A percentile compares a stretch with the other conserved stretches of the same genome.
Evolutionary conservation across 1,140 invertebrate species (phyloP).

Genomic region (Trichonephila clavipes): DNA sequence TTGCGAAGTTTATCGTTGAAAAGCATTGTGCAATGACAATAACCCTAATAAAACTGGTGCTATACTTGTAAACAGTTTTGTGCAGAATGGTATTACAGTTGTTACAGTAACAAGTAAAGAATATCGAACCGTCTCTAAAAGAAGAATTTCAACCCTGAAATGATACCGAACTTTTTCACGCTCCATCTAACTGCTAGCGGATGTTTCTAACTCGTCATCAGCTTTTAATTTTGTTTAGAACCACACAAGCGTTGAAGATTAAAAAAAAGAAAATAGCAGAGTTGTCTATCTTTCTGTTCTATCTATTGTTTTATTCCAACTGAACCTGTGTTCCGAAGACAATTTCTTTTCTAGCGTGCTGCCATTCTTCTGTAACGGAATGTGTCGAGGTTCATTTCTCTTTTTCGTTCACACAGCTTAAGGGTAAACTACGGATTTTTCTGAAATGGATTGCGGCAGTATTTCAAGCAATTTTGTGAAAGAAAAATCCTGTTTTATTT

Average conservation of each 20-base stretch:
- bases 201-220: slow-evolving; percentile 54
- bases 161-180: slow-evolving; percentile 22
- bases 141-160: too few relatives aligned
- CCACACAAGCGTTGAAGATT: slow-evolving; percentile 50
- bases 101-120: too few relatives aligned
- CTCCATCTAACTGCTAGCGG: slow-evolving; percentile 45
- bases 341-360: slow-evolving; percentile 46
- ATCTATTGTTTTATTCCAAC: slow-evolving; percentile 31
- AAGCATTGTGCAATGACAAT: too few relatives aligned
- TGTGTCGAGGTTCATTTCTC: slow-evolving; percentile 38
- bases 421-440: background rate
- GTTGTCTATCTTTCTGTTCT: slow-evolving; percentile 25
- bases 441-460: slow-evolving; percentile 12
- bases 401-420: slow-evolving; percentile 16
- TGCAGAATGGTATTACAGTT: too few relatives aligned
- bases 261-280: background rate
- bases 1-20: too few relatives aligned
- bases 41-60: too few relatives aligned
- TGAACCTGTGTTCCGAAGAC: background rate
- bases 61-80: too few relatives aligned
- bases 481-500: background rate
- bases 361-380: slow-evolving; percentile 68
- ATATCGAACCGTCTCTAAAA: too few relatives aligned
- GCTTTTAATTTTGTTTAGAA: slow-evolving; percentile 6
- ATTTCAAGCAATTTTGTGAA: slow-evolving; percentile 17